These are phyloP conservation scores for Palythoa caribaeorum DNA, from an alignment of 92 coral and sea anemone genomes.

Conservation along the genomic window DNA sequence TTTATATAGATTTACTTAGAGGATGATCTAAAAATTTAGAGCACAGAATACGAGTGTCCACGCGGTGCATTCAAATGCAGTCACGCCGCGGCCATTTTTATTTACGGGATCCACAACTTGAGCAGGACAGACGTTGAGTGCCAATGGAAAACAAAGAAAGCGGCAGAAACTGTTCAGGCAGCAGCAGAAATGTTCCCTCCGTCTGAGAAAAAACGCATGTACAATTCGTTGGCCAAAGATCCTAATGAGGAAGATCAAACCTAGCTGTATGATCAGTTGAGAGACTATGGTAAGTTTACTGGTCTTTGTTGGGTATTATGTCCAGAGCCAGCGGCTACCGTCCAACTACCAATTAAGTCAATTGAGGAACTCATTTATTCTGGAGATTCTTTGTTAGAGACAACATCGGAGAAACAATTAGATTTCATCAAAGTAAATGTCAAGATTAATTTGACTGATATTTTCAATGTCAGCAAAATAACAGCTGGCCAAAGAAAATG, in stretches of 20 bases:
- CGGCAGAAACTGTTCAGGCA: no score
- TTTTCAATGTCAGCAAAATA: constrained; percentile 7
- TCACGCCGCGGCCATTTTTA: no score
- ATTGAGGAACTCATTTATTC: constrained; percentile 32
- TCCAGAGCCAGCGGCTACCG: constrained; percentile 31
- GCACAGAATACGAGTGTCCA: no score
- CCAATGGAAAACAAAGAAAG: no score
- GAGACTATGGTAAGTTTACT: background rate
- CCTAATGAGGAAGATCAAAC: constrained; percentile 14
- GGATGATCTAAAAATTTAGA: no score
- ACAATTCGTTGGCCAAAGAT: constrained; percentile 18
- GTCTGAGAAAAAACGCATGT: constrained; percentile 9
- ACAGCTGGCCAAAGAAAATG: constrained; percentile 45
- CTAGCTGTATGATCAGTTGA: constrained; percentile 29
- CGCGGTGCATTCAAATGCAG: no score
- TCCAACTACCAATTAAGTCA: constrained; percentile 40
- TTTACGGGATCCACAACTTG: no score
- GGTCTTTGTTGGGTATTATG: constrained; percentile 33
- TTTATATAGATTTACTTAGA: no score
- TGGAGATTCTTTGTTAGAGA: constrained; percentile 1
- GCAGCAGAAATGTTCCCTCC: no score
- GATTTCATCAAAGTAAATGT: constrained; percentile 11
- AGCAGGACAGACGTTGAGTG: no score
- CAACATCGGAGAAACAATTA: constrained; percentile 19
- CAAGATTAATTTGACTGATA: constrained; percentile 20